Evolutionary conservation across 2,113 vertebrate genomes (phyloP), one percentile per base, ranked within the genome.

Genomic region (sheep (Ovis aries)): DNA sequence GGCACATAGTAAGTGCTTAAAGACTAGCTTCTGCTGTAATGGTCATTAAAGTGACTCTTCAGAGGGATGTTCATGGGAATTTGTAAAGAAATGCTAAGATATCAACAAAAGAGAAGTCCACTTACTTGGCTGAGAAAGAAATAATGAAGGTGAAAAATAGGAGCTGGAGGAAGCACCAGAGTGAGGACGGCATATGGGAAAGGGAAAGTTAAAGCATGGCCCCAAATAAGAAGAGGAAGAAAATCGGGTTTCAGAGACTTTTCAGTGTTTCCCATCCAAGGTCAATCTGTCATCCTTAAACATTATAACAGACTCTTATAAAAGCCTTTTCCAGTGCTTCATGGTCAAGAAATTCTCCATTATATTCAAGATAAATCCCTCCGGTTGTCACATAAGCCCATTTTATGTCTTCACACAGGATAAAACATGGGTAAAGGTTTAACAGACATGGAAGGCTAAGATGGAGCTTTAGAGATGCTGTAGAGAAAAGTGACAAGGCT

Each of bases 361-460:
- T 86, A 83, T 45, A 74, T 91, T 97, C 25, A 50, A 93, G 95
- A 95, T 94, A 96, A 97, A 97, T 88, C 91, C n/a, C 31, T 78
- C 43, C 0, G 16, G 91, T 81, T 97, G 91, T 92, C 95, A 94
- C 91, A 60, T 55, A 57, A 88, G 86, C 80, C 67, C 3, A 3
- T 85, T 91, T 95, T 96, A 84, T 67, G 89, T 95, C 94, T 88
- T 95, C 60, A 64, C 77, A 81, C 21, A 55, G 91, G 95, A 93
- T 97, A 94, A 97, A 97, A 95, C 95, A 89, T 60, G 83, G 71
- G 93, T 43, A 83, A 94, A 89, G 40, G 6, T 88, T 95, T 97
- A 88, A 78, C 83, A 97, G 93, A 93, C 40, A 31, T 25, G 27
- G 59, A 59, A 29, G 86, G 53, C 17, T 48, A 78, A 86, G 48